Base-by-base conservation (phyloP, 1,140 invertebrate genomes). In the Philopotamus ludificatus region DNA sequence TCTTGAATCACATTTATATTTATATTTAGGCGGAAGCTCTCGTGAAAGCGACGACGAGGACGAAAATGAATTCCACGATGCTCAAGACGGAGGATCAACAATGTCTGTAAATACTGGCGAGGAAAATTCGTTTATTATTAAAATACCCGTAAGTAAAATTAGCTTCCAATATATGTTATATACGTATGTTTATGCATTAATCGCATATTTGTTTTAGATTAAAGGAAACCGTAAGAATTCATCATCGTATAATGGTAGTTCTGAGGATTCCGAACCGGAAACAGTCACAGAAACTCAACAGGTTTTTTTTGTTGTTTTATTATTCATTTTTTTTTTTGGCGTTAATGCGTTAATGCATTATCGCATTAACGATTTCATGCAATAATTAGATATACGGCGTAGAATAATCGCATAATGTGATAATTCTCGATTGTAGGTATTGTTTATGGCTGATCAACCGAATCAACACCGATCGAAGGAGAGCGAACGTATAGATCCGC, bases 1-100 rank as follows among this genome's bases (percentile, higher is more conserved):
- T n/a, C n/a, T n/a, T 74, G 53, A 58, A 42, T 70, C 72, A 69
- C 68, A 73, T 65, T 72, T 71, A 71, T 73, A 68, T 51, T 65
- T 73, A 71, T 73, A 72, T 61, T 39, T 71, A 79, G 79, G 76
- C 21, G 76, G 77, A 18, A 79, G 75, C 70, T 77, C 53, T 64
- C 73, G 51, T 78, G 75, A 77, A 79, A 77, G 87, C 85, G 73
- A 90, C 59, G 91, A 92, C 75, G 93, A 96, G 74, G 95, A 97
- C 57, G 94, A 97, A 66, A 87, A 87, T 76, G 92, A 94, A 71
- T 98, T 96, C 80, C 95, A 92, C 75, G 95, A 97, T 82, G 94
- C 94, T 1, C 82, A 90, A 77, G 89, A 90, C 72, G 86, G 87
- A 45, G 86, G 81, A 28, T 77, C 77, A 60, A 75, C 76, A 68